Evolutionary conservation across 2,113 vertebrate genomes (phyloP).

Genomic region (Nothobranchius furzeri): DNA sequence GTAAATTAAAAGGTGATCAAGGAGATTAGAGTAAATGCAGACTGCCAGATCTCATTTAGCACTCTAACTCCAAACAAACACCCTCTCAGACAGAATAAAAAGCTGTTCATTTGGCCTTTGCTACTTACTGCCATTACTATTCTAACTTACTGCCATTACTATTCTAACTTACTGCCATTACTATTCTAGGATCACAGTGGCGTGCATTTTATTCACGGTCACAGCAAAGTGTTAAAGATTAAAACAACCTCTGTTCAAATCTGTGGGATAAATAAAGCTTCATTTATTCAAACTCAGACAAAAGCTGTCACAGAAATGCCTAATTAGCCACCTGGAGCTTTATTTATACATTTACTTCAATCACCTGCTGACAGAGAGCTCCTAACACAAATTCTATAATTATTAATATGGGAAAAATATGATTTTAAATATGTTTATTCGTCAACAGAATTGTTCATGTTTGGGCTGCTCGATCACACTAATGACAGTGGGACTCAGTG

Average conservation of each 20-base stretch:
- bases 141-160: not conserved
- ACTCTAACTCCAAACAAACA: conserved; percentile 17
- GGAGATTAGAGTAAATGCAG: conserved; percentile 55
- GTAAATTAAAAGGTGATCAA: conserved; percentile 68
- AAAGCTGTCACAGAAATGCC: too few species aligned
- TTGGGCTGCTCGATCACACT: not conserved
- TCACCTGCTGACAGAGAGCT: too few species aligned
- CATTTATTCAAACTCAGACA: too few species aligned
- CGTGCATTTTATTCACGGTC: too few species aligned
- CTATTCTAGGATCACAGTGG: not conserved
- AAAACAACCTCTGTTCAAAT: too few species aligned
- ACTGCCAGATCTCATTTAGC: conserved; percentile 44
- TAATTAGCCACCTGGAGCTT: too few species aligned
- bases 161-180: not conserved
- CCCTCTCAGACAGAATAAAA: conserved; percentile 25
- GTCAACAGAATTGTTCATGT: not conserved
- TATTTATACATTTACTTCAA: too few species aligned
- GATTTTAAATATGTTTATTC: too few species aligned
- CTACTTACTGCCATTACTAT: not conserved
- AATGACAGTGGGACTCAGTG: not conserved
- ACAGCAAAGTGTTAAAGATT: too few species aligned
- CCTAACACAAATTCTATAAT: too few species aligned
- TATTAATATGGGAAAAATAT: too few species aligned
- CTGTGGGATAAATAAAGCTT: too few species aligned
- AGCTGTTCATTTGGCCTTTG: not conserved